These are phyloP conservation scores for Sussaba pulchella DNA, from an alignment of 2,888 invertebrate species.

Conservation along the genomic window DNA sequence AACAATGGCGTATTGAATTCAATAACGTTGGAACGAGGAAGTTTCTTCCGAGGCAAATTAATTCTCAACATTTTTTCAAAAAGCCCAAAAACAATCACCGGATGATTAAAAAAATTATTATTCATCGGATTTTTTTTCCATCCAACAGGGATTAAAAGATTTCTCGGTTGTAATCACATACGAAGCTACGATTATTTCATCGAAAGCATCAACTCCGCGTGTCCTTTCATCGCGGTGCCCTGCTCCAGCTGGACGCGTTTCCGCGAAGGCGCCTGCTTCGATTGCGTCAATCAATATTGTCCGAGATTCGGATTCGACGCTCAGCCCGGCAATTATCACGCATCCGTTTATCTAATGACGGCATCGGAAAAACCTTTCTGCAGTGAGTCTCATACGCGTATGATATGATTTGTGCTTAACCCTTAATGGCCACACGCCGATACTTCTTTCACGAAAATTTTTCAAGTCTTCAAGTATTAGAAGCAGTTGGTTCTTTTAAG, in stretches of 20 bases:
- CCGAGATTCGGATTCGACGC: slow-evolving; percentile 89
- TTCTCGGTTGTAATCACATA: slow-evolving; percentile 94
- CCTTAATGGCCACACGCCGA: no score
- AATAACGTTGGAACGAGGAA: slow-evolving; percentile 87
- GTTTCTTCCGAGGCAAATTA: slow-evolving; percentile 86
- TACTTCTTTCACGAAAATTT: no score
- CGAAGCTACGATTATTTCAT: slow-evolving; percentile 93
- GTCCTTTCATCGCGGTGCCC: slow-evolving; percentile 91
- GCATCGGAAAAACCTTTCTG: slow-evolving; percentile 90
- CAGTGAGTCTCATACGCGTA: slow-evolving; percentile 90
- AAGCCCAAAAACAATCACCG: neutral
- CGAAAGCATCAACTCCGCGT: slow-evolving; percentile 92
- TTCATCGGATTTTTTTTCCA: slow-evolving; percentile 53
- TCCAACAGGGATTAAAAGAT: slow-evolving; percentile 87
- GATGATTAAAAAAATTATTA: neutral
- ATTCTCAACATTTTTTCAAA: neutral
- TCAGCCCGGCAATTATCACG: slow-evolving; percentile 82
- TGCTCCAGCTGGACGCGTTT: slow-evolving; percentile 93
- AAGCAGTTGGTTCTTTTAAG: no score
- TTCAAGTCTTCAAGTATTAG: no score
- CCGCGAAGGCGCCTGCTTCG: slow-evolving; percentile 89
- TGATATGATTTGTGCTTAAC: no score
- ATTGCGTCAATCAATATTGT: slow-evolving; percentile 88
- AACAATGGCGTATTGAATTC: slow-evolving; percentile 87
- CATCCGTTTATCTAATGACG: slow-evolving; percentile 90